Percentiles rank a stretch among this genome's conserved stretches.
Conservation (phyloP, 2,888 invertebrate species). For the Acrobasis repandana region DNA sequence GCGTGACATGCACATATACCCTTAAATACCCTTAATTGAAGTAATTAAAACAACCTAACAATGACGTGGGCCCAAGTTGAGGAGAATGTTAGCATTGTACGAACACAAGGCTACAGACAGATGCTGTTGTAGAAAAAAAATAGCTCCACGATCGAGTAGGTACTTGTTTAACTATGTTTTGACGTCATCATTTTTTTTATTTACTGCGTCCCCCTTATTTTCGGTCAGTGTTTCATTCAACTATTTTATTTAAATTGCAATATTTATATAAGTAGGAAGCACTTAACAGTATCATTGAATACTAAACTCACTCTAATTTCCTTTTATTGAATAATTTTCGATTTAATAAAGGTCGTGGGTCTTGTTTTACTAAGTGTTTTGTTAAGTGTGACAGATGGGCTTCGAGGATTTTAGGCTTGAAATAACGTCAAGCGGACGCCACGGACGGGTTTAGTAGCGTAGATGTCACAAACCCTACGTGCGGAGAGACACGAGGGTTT, state of each 20-base stretch:
- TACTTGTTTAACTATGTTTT: slow-evolving; percentile 46
- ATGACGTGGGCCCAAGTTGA: neutral
- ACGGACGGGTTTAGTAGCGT: no score
- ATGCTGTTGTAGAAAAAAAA: slow-evolving; percentile 80
- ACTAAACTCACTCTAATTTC: slow-evolving; percentile 50
- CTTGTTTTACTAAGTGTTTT: slow-evolving; percentile 48
- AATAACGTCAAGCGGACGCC: no score
- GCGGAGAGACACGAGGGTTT: no score
- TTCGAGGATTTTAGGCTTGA: no score
- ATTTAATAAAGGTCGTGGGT: slow-evolving; percentile 60
- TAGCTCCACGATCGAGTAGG: slow-evolving; percentile 67
- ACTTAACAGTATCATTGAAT: slow-evolving; percentile 44
- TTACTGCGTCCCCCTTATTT: slow-evolving; percentile 46
- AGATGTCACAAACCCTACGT: no score
- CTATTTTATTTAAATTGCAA: slow-evolving; percentile 41
- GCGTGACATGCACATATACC: neutral
- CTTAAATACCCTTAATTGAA: neutral
- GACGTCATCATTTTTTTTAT: slow-evolving; percentile 53
- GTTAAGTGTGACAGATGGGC: slow-evolving; percentile 48
- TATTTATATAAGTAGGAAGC: slow-evolving; percentile 40
- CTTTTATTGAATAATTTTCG: slow-evolving; percentile 45
- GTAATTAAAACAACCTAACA: no score
- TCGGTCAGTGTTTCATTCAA: slow-evolving; percentile 60
- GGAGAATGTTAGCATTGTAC: slow-evolving; percentile 17
- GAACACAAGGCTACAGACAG: slow-evolving; percentile 39